Evolutionary conservation across 2,888 invertebrate genomes (phyloP), one percentile per base, ranked within the genome.

Genomic region (Glyphotaelius pellucidus): DNA sequence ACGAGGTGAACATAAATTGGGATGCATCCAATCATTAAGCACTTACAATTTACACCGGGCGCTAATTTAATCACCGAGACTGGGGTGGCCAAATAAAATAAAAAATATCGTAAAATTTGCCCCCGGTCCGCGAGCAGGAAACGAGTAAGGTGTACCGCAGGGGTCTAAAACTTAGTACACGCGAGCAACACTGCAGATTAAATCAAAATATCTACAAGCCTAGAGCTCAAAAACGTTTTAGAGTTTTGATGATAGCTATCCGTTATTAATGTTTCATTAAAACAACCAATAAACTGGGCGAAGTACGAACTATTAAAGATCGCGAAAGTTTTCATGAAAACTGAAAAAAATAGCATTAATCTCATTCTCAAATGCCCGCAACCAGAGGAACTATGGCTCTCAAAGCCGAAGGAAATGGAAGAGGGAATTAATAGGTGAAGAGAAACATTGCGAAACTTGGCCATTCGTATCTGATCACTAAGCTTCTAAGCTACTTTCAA

Each of bases 81-180:
- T 42, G 87, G 87, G 87, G 87, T 87, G 87, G 87, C 67, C 87
- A 87, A 87, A 87, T 87, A 67, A 87, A 87, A 87, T 87, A 87
- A 87, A 87, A 87, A 85, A 87, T 12, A 32, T 32, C 52, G 52
- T 87, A 67, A 87, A 87, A 52, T 47, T 87, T 52, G 52, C 87
- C 52, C 52, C 85, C 85, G n/a, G 35, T n/a, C 85, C 87, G 52
- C 87, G 30, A 52, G 42, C 35, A 38, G 11, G 38, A 35, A n/a
- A 35, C 38, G 30, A 32, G 67, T 67, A 67, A 67, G 25, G 67
- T 25, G 25, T 67, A 25, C 67, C 67, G 67, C 9, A 25, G 67
- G 67, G 25, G 25, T n/a, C 5, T 2, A 5, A 9, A 25, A 67
- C 67, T 52, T 1, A 15, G 4, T 42, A 47, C 3, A 15, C 47